Percentiles rank a stretch among this genome's conserved stretches.
These are phyloP conservation scores for Brachionichthys hirsutus DNA, from an alignment of 2,113 vertebrate species.

Conservation along the genomic window DNA sequence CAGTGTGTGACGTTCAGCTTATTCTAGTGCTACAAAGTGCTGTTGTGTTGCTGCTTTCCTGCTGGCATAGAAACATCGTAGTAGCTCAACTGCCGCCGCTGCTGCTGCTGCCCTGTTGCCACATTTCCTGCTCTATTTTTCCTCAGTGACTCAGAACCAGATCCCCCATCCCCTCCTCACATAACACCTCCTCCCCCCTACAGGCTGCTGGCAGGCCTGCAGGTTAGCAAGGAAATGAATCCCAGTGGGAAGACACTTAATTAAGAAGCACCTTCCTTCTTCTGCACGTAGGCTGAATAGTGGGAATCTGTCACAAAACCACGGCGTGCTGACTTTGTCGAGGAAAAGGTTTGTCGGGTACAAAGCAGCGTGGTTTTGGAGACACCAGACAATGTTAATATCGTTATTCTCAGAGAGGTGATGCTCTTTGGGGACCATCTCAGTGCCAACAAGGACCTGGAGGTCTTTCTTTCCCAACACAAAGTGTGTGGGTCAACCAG, in stretches of 20 bases:
- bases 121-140: constrained; percentile 72
- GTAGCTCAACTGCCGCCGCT: constrained; percentile 61
- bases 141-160: constrained; percentile 60
- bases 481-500: constrained; percentile 49
- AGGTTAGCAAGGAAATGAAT: constrained; percentile 13
- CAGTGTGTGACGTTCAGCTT: constrained; percentile 43
- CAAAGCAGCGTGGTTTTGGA: no score
- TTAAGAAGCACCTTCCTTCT: constrained; percentile 28
- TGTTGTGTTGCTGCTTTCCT: constrained; percentile 63
- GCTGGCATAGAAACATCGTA: constrained; percentile 69
- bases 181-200: constrained; percentile 46
- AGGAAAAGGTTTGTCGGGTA: neutral
- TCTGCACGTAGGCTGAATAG: constrained; percentile 23
- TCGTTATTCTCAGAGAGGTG: no score
- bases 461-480: neutral
- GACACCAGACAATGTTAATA: no score
- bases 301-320: constrained; percentile 14
- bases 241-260: constrained; percentile 22
- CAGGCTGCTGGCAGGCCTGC: constrained; percentile 43
- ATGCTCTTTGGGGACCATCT: no score
- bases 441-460: no score
- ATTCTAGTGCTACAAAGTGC: constrained; percentile 41
- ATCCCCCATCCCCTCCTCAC: constrained; percentile 33
- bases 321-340: constrained; percentile 4
- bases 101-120: constrained; percentile 55